Conservation (phyloP, 35 echinoderm and acorn worm genomes). For the Strongylocentrotus purpuratus region DNA sequence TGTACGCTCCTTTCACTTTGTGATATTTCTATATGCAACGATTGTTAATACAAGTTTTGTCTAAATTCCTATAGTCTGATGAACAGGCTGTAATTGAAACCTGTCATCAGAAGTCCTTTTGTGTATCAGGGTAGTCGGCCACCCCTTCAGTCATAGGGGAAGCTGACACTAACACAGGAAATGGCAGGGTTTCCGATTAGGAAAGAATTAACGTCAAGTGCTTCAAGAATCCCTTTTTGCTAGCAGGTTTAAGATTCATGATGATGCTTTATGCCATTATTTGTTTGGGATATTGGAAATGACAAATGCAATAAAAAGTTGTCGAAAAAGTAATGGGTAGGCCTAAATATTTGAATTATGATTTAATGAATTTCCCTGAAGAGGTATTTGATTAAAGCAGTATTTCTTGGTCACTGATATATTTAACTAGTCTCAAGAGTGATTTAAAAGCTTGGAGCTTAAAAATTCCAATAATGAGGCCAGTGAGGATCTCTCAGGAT, state of each 20-base stretch:
- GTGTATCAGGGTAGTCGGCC: not conserved
- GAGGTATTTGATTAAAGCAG: not conserved
- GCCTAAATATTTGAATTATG: too few relatives aligned
- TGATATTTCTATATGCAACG: too few relatives aligned
- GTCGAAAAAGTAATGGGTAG: too few relatives aligned
- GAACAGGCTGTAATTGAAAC: not conserved
- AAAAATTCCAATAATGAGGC: not conserved
- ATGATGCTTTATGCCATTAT: too few relatives aligned
- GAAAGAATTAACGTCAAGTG: conserved; percentile 11
- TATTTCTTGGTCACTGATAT: not conserved
- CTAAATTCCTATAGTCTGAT: too few relatives aligned
- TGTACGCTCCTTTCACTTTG: too few relatives aligned
- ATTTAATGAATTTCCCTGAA: too few relatives aligned
- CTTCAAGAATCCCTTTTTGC: not conserved
- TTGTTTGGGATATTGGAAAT: too few relatives aligned
- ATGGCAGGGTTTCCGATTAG: not conserved
- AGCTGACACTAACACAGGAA: conserved; percentile 16
- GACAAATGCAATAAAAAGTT: too few relatives aligned
- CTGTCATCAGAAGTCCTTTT: not conserved
- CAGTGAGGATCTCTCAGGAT: not conserved
- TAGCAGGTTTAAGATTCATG: too few relatives aligned
- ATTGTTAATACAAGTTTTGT: too few relatives aligned
- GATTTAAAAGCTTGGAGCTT: not conserved
- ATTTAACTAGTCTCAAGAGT: not conserved
- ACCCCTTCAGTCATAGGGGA: not conserved